These are phyloP conservation scores for Enteromius afrohamiltoni DNA, from an alignment of 2,797 vertebrate genomes.

Conservation along the genomic window DNA sequence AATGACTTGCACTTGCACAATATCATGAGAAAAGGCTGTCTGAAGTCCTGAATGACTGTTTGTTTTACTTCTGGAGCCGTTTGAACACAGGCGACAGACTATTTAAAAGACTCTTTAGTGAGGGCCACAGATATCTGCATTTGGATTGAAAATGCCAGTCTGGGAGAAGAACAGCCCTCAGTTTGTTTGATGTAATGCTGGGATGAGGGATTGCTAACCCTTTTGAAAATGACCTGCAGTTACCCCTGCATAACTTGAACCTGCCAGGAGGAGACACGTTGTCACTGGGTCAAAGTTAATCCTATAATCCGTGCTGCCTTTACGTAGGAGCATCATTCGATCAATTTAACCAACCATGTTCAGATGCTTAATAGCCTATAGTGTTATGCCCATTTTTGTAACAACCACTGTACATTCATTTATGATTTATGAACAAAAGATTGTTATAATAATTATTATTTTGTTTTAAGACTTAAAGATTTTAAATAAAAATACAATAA, in stretches of 20 bases:
- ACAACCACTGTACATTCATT: not conserved
- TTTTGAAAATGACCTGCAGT: conserved; percentile 66
- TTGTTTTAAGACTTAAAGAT: not conserved
- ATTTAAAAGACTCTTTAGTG: conserved; percentile 41
- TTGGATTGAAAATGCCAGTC: conserved; percentile 46
- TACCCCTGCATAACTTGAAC: conserved; percentile 73
- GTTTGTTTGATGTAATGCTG: conserved; percentile 59
- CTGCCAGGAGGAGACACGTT: conserved; percentile 60
- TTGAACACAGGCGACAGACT: conserved; percentile 22
- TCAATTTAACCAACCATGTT: conserved; percentile 70
- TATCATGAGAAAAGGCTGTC: not conserved
- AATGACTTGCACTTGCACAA: conserved; percentile 1
- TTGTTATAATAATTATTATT: not conserved
- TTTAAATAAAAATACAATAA: not conserved
- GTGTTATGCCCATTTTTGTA: not conserved
- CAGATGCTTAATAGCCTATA: conserved; percentile 34
- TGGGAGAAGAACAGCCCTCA: conserved; percentile 43
- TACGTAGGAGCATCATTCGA: conserved; percentile 74
- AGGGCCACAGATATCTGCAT: conserved; percentile 49
- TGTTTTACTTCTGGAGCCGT: conserved; percentile 36
- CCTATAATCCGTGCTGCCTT: conserved; percentile 71
- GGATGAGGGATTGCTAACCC: conserved; percentile 26
- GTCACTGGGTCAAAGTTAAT: conserved; percentile 67
- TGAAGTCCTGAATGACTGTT: conserved; percentile 30
- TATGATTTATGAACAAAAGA: not conserved